These are phyloP conservation scores for Erpetoichthys calabaricus DNA, from an alignment of 2,797 vertebrate species.

Conservation along the genomic window DNA sequence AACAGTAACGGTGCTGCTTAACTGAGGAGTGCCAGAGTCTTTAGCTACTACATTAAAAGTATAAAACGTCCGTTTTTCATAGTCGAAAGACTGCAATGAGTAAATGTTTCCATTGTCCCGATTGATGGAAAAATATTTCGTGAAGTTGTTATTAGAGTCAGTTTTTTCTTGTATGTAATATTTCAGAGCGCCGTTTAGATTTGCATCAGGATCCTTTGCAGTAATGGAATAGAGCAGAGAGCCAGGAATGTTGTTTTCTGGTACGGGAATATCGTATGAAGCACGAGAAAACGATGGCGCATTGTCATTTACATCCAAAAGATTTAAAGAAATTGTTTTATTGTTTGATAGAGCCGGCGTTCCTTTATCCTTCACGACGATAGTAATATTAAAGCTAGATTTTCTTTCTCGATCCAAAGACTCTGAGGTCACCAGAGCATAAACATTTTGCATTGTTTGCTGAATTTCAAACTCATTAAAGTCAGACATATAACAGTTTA, in stretches of 20 bases:
- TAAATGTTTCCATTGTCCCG: slow-evolving; percentile 30
- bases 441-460: slow-evolving; percentile 31
- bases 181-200: slow-evolving; percentile 25
- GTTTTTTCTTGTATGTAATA: slow-evolving; percentile 26
- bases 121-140: slow-evolving; percentile 27
- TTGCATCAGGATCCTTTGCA: slow-evolving; percentile 25
- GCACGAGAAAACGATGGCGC: too few species aligned
- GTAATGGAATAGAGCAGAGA: slow-evolving; percentile 21
- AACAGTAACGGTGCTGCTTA: slow-evolving; percentile 26
- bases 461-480: slow-evolving; percentile 39
- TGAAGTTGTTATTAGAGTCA: slow-evolving; percentile 22
- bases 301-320: too few species aligned
- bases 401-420: slow-evolving; percentile 33
- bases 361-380: slow-evolving; percentile 32
- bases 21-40: slow-evolving; percentile 27
- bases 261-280: too few species aligned
- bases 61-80: slow-evolving; percentile 27
- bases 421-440: slow-evolving; percentile 15
- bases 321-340: too few species aligned
- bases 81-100: slow-evolving; percentile 30
- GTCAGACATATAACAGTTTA: slow-evolving; percentile 32
- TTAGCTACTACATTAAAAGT: slow-evolving; percentile 25
- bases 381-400: slow-evolving; percentile 33
- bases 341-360: slow-evolving; percentile 8
- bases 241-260: slow-evolving; percentile 27